These are phyloP conservation scores for Drosophila mayaguana DNA, from an alignment of 2,888 invertebrate species.

Conservation along the genomic window DNA sequence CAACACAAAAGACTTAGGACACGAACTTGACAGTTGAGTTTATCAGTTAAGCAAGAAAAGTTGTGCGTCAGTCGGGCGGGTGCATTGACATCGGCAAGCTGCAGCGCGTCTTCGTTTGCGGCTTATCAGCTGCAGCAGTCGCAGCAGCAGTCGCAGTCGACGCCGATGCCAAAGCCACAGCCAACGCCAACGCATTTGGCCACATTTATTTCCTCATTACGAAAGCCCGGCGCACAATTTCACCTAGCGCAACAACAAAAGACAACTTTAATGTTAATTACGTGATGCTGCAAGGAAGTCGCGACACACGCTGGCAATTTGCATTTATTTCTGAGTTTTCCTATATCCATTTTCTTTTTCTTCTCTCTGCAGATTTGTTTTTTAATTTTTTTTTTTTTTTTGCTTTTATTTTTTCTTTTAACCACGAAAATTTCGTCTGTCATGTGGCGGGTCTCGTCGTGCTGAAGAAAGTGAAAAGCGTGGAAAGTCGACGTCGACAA, in stretches of 20 bases:
- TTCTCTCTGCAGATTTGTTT: conserved; percentile 8
- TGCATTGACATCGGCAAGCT: conserved; percentile 59
- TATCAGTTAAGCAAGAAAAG: conserved; percentile 47
- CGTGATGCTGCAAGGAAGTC: conserved; percentile 76
- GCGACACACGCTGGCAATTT: conserved; percentile 69
- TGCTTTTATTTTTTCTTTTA: conserved; percentile 16
- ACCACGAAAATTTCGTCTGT: conserved; percentile 51
- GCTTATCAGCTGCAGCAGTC: conserved; percentile 46
- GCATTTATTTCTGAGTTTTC: conserved; percentile 56
- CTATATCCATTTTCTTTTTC: conserved; percentile 30
- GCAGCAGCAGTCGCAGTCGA: not conserved
- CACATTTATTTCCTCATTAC: conserved; percentile 78
- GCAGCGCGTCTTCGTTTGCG: conserved; percentile 30
- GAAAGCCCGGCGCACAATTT: conserved; percentile 60
- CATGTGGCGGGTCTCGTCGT: conserved; percentile 66
- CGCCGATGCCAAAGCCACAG: not conserved
- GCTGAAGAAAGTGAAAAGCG: conserved; percentile 77
- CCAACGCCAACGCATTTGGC: conserved; percentile 69
- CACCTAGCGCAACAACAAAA: conserved; percentile 46
- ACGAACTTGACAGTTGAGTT: conserved; percentile 53
- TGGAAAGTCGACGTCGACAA: conserved; percentile 70
- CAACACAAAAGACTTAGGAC: conserved; percentile 55
- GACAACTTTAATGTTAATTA: conserved; percentile 69
- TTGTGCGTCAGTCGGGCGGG: conserved; percentile 35
- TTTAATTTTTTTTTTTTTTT: conserved; percentile 4